A percentile compares a stretch with the other conserved stretches of the same genome.
Evolutionary conservation across 2,113 vertebrate species (phyloP).

Genomic region (Marmota monax): DNA sequence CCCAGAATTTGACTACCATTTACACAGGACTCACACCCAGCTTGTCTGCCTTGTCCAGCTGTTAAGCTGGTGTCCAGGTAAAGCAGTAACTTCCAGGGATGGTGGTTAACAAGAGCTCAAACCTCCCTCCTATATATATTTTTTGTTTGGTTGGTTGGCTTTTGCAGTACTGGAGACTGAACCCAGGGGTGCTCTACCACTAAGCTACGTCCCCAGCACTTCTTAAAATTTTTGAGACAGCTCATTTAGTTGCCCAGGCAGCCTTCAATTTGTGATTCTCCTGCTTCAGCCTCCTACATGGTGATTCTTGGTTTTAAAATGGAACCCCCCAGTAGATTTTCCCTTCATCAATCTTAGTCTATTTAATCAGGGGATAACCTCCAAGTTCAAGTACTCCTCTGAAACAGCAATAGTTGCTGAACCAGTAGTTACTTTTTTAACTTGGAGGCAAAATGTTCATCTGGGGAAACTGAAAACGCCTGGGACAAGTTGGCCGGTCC

Average conservation of each 20-base stretch:
- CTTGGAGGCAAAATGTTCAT: not conserved
- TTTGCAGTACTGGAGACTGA: too few relatives aligned
- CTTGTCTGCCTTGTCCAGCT: not conserved
- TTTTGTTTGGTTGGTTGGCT: too few relatives aligned
- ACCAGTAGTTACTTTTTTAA: slow-evolving; percentile 6
- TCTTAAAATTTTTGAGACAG: too few relatives aligned
- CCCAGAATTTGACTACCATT: not conserved
- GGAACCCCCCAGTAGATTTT: not conserved
- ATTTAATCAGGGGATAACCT: not conserved
- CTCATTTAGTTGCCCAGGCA: too few relatives aligned
- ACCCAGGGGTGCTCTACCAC: too few relatives aligned
- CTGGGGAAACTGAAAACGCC: not conserved
- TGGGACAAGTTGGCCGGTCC: not conserved
- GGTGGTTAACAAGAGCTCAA: not conserved
- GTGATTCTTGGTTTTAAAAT: not conserved
- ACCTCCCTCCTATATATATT: not conserved
- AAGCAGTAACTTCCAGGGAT: not conserved
- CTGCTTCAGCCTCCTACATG: too few relatives aligned
- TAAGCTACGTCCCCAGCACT: too few relatives aligned
- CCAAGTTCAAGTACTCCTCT: not conserved
- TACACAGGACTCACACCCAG: not conserved
- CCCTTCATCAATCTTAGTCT: not conserved
- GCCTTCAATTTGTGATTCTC: too few relatives aligned
- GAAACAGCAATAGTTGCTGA: slow-evolving; percentile 7
- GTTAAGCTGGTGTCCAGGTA: not conserved